Conservation (phyloP, 2,888 invertebrate genomes). For the Hirtodrosophila cameraria region DNA sequence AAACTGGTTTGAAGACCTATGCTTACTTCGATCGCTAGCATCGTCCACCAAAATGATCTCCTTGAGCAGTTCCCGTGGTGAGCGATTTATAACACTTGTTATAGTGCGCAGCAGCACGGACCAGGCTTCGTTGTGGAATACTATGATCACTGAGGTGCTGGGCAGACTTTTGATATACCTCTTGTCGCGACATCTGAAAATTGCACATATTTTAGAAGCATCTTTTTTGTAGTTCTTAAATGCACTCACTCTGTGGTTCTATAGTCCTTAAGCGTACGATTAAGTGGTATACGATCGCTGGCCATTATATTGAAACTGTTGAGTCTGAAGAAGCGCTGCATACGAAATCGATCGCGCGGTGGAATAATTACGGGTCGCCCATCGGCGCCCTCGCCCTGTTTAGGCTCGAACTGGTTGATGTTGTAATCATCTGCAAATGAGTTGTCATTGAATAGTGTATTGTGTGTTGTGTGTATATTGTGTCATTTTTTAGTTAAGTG, state of each 20-base stretch:
- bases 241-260: constrained; percentile 89
- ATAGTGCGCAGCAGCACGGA: constrained; percentile 97
- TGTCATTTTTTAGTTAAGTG: constrained; percentile 47
- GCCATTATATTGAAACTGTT: constrained; percentile 95
- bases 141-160: constrained; percentile 95
- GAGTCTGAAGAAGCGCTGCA: constrained; percentile 91
- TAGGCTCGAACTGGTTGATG: constrained; percentile 91
- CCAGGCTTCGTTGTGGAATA: constrained; percentile 99
- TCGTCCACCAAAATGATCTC: constrained; percentile 96
- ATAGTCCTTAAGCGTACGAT: constrained; percentile 93
- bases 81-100: constrained; percentile 95
- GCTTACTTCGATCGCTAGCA: constrained; percentile 91
- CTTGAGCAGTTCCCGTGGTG: constrained; percentile 90
- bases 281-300: constrained; percentile 94
- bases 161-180: constrained; percentile 89
- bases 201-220: background rate
- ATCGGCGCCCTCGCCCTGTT: constrained; percentile 90
- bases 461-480: constrained; percentile 32
- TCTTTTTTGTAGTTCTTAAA: background rate
- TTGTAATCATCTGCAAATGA: constrained; percentile 85
- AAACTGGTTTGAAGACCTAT: no score
- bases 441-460: constrained; percentile 42
- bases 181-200: constrained; percentile 86
- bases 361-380: constrained; percentile 92
- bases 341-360: constrained; percentile 89